Base-by-base conservation (phyloP, 1,140 invertebrate genomes). In the Sitodiplosis mosellana region DNA sequence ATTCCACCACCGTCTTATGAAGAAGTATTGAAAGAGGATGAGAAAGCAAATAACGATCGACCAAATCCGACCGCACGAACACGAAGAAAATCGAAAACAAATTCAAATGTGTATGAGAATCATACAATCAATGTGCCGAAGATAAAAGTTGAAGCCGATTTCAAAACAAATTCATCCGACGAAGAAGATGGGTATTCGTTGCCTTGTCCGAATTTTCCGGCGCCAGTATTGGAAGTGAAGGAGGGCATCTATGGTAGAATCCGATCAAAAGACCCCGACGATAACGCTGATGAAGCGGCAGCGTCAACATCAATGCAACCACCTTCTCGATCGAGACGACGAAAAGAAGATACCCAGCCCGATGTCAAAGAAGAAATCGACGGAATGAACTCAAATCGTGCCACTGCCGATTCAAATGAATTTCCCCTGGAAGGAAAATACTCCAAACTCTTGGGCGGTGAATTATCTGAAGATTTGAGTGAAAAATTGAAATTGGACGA, bases 191-290 rank as follows among this genome's bases (percentile, higher is more conserved):
- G 27, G 10, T 27, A 27, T 10, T 27, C 27, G 10, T 27, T 47
- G 42, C 57, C 59, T 1, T 62, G 64, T 60, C 61, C 61, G 2
- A 46, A 46, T 14, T 61, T 49, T 48, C 61, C 61, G 7, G 51
- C 61, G 8, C 61, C 61, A 1, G 42, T 48, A 40, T 37, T 54
- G n/a, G n/a, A n/a, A n/a, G n/a, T n/a, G 46, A 22, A 48, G 11
- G 48, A 55, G 41, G 17, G 38, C 12, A 33, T 51, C 0, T 55
- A 55, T 49, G 54, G 54, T 8, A 55, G 51, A 48, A 55, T 51
- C 11, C 17, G 11, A 43, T 43, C 41, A 12, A 43, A 43, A 20
- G 11, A 20, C 20, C 18, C 6, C 2, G 27, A 27, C 10, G 10
- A 27, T 27, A n/a, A n/a, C n/a, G n/a, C n/a, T n/a, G n/a, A n/a